phyloP scores from a whole-genome alignment of 2,797 vertebrate genomes.

The Morelia viridis region DNA sequence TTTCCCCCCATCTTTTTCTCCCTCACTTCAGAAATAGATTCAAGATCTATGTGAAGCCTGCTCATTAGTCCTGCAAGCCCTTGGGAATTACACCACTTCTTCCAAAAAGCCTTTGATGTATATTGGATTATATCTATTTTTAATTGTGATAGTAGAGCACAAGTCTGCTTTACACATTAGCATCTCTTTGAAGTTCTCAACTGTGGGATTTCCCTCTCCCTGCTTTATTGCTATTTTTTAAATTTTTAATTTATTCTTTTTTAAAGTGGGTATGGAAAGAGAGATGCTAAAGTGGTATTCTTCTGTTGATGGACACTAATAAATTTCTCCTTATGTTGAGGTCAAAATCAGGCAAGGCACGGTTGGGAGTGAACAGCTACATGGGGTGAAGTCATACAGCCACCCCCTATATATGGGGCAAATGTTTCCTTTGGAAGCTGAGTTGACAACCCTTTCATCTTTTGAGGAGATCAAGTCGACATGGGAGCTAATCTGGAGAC shows the following conservation, averaged over 20 bases:
- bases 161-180: constrained; percentile 53
- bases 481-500: constrained; percentile 73
- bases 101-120: constrained; percentile 50
- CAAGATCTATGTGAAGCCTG: not conserved
- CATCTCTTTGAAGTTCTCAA: constrained; percentile 62
- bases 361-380: constrained; percentile 9
- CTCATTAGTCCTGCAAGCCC: constrained; percentile 48
- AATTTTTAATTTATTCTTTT: not conserved
- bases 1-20: not conserved
- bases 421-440: constrained; percentile 70
- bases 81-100: not conserved
- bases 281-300: constrained; percentile 48
- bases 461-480: constrained; percentile 62
- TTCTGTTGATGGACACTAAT: constrained; percentile 40
- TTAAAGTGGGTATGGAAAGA: not conserved
- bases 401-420: constrained; percentile 72
- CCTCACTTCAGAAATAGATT: not conserved
- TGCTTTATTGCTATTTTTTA: not conserved
- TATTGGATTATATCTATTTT: constrained; percentile 62
- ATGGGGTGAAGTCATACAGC: constrained; percentile 63
- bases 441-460: constrained; percentile 69
- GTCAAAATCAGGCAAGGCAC: not conserved
- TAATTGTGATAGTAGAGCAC: constrained; percentile 49
- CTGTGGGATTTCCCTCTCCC: constrained; percentile 25
- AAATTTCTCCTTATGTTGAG: not conserved